phyloP scores from a whole-genome alignment of 1,140 invertebrate species.

The Eueides isabella region DNA sequence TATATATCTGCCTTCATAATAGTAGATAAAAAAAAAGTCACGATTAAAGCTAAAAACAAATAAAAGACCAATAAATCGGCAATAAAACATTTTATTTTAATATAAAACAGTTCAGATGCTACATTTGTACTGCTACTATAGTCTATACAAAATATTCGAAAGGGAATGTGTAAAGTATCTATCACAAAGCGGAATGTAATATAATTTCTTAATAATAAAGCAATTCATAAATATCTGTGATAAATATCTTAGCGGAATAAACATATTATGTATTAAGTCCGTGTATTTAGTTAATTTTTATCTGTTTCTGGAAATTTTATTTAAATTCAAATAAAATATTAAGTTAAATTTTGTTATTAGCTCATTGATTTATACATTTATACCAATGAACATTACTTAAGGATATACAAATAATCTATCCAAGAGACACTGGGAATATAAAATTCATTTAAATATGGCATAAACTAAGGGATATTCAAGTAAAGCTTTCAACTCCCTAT shows the following conservation, averaged over 20 bases:
- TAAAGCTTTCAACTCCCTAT: slow-evolving; percentile 44
- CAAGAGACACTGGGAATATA: neutral
- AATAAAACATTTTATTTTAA: slow-evolving; percentile 76
- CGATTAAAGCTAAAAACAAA: neutral
- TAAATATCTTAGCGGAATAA: slow-evolving; percentile 21
- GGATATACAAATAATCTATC: neutral
- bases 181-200: slow-evolving; percentile 60
- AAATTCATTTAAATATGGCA: slow-evolving; percentile 63
- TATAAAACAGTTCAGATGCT: slow-evolving; percentile 64
- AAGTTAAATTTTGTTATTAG: neutral
- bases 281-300: neutral
- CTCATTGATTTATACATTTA: neutral
- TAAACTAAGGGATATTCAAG: slow-evolving; percentile 41
- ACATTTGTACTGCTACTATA: slow-evolving; percentile 54
- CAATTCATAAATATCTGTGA: neutral
- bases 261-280: neutral
- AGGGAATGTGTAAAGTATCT: slow-evolving; percentile 36
- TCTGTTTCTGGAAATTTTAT: neutral
- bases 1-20: no score
- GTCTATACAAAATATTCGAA: slow-evolving; percentile 39
- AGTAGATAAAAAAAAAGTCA: no score
- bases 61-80: slow-evolving; percentile 31
- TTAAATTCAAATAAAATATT: neutral
- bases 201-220: slow-evolving; percentile 9
- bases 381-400: neutral